Evolutionary conservation across 2,888 invertebrate species (phyloP).

Genomic region (Apamea crenata): DNA sequence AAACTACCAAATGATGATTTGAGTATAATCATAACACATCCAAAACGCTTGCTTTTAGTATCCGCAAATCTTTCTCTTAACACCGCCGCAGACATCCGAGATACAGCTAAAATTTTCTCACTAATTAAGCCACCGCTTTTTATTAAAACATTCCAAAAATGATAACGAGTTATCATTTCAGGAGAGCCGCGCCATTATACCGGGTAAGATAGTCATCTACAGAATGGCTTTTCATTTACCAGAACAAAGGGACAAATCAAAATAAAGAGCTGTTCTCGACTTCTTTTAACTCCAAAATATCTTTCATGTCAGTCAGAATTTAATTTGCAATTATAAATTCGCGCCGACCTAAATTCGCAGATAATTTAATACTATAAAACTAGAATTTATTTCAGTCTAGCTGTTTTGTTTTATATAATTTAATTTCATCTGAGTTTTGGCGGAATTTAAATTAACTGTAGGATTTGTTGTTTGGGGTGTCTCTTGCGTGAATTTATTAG

Average conservation of each 20-base stretch:
- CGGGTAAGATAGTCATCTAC: constrained; percentile 76
- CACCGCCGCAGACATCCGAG: constrained; percentile 18
- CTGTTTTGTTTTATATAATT: constrained; percentile 47
- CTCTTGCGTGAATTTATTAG: constrained; percentile 27
- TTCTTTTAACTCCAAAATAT: constrained; percentile 78
- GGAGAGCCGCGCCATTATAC: constrained; percentile 68
- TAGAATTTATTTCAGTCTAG: constrained; percentile 47
- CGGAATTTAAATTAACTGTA: constrained; percentile 52
- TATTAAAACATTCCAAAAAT: constrained; percentile 69
- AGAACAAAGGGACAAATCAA: constrained; percentile 84
- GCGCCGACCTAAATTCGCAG: constrained; percentile 41
- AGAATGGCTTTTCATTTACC: constrained; percentile 80
- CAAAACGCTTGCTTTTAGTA: constrained; percentile 4
- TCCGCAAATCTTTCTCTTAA: not conserved
- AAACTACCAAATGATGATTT: not conserved
- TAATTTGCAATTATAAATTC: constrained; percentile 72
- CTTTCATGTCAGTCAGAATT: constrained; percentile 74
- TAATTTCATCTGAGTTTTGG: constrained; percentile 43
- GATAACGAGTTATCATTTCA: constrained; percentile 71
- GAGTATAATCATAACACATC: not conserved
- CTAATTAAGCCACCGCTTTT: constrained; percentile 54
- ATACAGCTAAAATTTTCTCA: constrained; percentile 22
- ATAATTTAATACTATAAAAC: constrained; percentile 51
- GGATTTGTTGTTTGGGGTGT: constrained; percentile 30
- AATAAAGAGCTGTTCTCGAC: constrained; percentile 78